A percentile compares a stretch with the other conserved stretches of the same genome.
Evolutionary conservation across 2,113 vertebrate genomes (phyloP).

Genomic region (Ceyx melanurus): DNA sequence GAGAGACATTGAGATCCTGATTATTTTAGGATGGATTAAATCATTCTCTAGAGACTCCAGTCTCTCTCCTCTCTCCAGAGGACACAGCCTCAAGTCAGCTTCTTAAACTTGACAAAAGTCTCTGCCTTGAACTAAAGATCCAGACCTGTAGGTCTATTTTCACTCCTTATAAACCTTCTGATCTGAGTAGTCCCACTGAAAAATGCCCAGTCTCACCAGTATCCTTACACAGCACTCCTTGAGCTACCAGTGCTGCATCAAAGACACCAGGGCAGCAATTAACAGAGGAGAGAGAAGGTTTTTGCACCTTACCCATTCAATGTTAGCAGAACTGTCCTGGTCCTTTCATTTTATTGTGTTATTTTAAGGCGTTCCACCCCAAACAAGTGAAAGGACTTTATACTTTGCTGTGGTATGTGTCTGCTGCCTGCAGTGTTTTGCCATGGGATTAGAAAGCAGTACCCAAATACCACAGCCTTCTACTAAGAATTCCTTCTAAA

Average conservation of each 20-base stretch:
- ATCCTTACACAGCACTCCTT: neutral
- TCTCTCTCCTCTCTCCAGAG: neutral
- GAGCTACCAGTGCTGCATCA: neutral
- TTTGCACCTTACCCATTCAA: neutral
- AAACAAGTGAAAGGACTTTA: neutral
- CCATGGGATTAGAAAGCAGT: neutral
- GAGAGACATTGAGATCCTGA: neutral
- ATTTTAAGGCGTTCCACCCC: neutral
- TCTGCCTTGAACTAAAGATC: neutral
- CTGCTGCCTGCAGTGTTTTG: neutral
- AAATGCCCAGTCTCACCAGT: neutral
- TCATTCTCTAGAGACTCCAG: neutral
- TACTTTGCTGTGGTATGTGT: neutral
- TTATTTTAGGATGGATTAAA: neutral
- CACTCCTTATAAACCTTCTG: neutral
- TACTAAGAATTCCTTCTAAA: neutral
- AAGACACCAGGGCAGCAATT: neutral
- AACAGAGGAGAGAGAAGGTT: neutral
- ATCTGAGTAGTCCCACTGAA: neutral
- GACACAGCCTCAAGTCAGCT: neutral
- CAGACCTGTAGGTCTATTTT: neutral
- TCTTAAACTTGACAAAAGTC: neutral
- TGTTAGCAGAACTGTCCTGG: neutral
- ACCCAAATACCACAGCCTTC: neutral
- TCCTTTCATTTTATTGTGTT: neutral